Evolutionary conservation across 1,140 invertebrate genomes (phyloP).

Genomic region (Ctenoplectra terminalis): DNA sequence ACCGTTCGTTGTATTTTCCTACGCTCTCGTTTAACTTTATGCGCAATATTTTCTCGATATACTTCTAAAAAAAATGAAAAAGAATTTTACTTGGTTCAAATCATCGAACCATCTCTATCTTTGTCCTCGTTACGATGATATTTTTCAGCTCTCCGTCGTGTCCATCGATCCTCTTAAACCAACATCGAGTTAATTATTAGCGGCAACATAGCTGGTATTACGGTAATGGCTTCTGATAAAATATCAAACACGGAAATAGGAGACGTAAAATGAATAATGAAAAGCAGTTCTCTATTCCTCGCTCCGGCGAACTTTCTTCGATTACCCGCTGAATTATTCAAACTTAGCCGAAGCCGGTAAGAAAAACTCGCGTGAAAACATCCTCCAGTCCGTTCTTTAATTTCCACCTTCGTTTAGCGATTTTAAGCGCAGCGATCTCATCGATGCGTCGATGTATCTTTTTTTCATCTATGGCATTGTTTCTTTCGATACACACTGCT

Average conservation of each 20-base stretch:
- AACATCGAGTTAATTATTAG: conserved; percentile 32
- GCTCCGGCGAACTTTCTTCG: background rate
- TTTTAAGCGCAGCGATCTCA: no score
- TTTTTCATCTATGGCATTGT: no score
- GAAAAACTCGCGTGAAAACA: background rate
- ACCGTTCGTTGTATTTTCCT: no score
- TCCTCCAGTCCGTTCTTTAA: background rate
- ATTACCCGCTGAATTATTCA: conserved; percentile 40
- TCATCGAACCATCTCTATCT: background rate
- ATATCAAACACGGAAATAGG: conserved; percentile 27
- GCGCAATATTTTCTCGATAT: background rate
- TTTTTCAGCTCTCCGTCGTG: background rate
- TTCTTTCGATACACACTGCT: no score
- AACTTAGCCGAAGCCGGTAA: background rate
- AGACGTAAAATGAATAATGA: conserved; percentile 35
- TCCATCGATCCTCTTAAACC: conserved; percentile 3
- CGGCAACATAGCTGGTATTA: background rate
- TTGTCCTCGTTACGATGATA: background rate
- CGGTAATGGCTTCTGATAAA: conserved; percentile 33
- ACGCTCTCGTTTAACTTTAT: background rate
- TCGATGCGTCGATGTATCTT: no score
- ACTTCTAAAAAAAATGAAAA: fast-evolving
- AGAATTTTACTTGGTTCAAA: background rate
- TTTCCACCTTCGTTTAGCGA: background rate
- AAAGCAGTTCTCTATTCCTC: conserved; percentile 20